Percentiles rank a stretch among this genome's conserved stretches.
Conservation (phyloP, 2,113 vertebrate species). For the Aplodontia rufa region DNA sequence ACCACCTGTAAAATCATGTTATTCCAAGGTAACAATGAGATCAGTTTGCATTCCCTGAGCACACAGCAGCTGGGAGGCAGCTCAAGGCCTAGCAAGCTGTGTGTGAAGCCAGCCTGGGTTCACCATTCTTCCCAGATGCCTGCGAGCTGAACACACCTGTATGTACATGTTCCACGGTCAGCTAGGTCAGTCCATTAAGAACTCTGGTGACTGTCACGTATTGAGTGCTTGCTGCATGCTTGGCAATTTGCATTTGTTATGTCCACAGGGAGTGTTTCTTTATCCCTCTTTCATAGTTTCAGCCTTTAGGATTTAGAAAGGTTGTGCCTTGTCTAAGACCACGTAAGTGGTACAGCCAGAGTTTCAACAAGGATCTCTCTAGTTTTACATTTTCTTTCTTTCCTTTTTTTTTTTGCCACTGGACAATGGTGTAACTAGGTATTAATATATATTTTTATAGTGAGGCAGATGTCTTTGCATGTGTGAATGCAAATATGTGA, state of each 20-base stretch:
- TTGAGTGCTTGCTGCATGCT: neutral
- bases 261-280: neutral
- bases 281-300: neutral
- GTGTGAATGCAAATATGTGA: neutral
- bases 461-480: neutral
- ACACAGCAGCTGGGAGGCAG: constrained; percentile 61
- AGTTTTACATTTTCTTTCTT: neutral
- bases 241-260: neutral
- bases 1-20: constrained; percentile 71
- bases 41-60: constrained; percentile 63
- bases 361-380: neutral
- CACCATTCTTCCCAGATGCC: neutral
- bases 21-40: constrained; percentile 66
- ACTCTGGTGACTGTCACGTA: neutral
- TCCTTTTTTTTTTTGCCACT: constrained; percentile 7
- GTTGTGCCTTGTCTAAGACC: constrained; percentile 7
- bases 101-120: neutral
- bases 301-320: neutral
- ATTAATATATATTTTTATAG: neutral
- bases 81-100: neutral
- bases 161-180: constrained; percentile 17
- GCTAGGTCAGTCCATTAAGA: neutral
- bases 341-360: neutral
- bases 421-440: neutral
- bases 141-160: neutral